Evolutionary conservation across 2,113 vertebrate species (phyloP).

Genomic region (Neoarius graeffei): DNA sequence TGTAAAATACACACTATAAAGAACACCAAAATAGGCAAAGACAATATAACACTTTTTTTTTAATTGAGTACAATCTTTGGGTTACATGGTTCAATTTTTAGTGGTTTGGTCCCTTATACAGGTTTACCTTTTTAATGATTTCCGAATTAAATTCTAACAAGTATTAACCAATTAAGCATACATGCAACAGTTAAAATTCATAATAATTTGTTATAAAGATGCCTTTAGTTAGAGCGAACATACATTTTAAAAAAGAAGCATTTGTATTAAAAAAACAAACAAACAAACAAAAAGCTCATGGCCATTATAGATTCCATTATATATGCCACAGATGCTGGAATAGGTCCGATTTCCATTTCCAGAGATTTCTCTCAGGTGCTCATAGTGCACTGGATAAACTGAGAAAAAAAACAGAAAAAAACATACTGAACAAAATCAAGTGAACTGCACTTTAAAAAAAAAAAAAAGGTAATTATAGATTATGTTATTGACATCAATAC

Average conservation of each 20-base stretch:
- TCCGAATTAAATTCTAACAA: neutral
- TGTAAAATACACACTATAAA: neutral
- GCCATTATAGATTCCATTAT: neutral
- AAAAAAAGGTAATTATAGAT: too few relatives aligned
- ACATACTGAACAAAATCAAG: neutral
- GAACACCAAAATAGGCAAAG: neutral
- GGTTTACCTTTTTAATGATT: neutral
- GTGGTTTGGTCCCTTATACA: neutral
- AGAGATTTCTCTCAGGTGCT: conserved; percentile 60
- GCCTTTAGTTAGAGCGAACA: neutral
- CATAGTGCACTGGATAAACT: conserved; percentile 77
- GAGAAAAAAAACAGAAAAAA: neutral
- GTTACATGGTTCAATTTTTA: neutral
- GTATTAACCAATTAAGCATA: neutral
- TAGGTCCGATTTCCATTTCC: neutral
- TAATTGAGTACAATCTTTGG: neutral
- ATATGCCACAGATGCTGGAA: neutral
- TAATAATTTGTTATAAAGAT: neutral
- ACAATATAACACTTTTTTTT: neutral
- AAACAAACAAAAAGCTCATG: neutral
- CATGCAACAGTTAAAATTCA: neutral
- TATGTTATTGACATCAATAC: neutral
- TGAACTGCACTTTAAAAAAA: neutral
- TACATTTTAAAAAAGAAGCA: conserved; percentile 7
- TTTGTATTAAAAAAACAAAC: conserved; percentile 3